A percentile compares a stretch with the other conserved stretches of the same genome.
These are phyloP conservation scores for Cyprinodon brontotheroides DNA, from an alignment of 2,113 vertebrate genomes.

Conservation along the genomic window DNA sequence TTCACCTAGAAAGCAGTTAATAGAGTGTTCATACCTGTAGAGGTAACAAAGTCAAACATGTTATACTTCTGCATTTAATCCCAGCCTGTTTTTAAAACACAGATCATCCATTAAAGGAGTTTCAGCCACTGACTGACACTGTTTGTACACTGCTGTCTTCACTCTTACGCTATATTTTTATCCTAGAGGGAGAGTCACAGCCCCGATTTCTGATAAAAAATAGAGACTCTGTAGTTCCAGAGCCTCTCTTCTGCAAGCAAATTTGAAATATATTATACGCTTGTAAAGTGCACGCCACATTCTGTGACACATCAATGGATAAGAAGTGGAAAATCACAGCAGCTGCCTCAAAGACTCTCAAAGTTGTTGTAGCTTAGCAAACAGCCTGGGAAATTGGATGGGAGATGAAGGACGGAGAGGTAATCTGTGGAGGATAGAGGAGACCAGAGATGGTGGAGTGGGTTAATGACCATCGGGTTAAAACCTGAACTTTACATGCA, in stretches of 20 bases:
- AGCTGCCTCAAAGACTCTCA: conserved; percentile 15
- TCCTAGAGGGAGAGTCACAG: neutral
- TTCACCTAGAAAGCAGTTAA: neutral
- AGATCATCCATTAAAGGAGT: neutral
- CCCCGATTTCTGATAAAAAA: neutral
- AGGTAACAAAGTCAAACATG: neutral
- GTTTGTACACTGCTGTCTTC: neutral
- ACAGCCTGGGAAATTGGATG: conserved; percentile 46
- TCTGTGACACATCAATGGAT: conserved; percentile 7
- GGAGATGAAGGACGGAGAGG: conserved; percentile 26
- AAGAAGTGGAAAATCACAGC: conserved; percentile 13
- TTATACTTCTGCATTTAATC: neutral
- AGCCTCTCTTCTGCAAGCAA: neutral
- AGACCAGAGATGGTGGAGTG: conserved; percentile 2
- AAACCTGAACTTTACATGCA: conserved; percentile 40
- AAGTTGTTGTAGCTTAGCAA: conserved; percentile 64
- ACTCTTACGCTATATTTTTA: neutral
- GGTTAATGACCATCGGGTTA: conserved; percentile 64
- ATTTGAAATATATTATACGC: neutral
- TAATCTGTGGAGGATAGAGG: neutral
- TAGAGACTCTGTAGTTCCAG: neutral
- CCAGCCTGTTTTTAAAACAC: neutral
- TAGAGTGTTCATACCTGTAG: neutral
- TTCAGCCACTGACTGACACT: too few relatives aligned
- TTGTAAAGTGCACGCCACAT: neutral